Percentiles rank a stretch among this genome's conserved stretches.
Evolutionary conservation across 2,113 vertebrate genomes (phyloP).

Genomic region (Cyprinodon tularosa): DNA sequence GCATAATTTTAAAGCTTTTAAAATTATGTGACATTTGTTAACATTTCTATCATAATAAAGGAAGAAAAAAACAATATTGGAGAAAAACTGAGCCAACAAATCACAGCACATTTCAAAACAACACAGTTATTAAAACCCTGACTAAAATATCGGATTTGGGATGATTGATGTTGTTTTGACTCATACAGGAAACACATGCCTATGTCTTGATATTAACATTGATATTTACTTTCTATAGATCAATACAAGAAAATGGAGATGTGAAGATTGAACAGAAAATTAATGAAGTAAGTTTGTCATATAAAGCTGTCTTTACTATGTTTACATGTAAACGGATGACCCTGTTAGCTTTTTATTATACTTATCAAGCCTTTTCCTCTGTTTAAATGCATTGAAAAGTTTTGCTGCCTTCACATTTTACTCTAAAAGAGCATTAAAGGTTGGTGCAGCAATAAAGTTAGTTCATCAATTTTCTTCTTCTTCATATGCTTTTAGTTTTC

Average conservation of each 20-base stretch:
- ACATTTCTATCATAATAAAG: too few species aligned
- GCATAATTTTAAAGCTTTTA: neutral
- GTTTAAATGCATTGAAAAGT: neutral
- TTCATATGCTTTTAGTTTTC: neutral
- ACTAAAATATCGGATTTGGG: neutral
- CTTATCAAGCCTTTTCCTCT: neutral
- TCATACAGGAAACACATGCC: neutral
- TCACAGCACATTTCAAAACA: too few species aligned
- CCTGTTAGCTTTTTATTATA: neutral
- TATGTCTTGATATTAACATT: neutral
- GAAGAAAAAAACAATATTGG: too few species aligned
- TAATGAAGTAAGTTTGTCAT: conserved; percentile 85
- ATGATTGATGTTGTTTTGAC: neutral
- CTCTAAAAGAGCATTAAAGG: neutral
- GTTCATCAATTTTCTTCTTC: neutral
- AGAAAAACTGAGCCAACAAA: too few species aligned
- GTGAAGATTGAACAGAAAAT: conserved; percentile 92
- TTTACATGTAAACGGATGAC: too few species aligned
- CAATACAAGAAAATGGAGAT: conserved; percentile 90
- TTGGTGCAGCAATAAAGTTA: neutral
- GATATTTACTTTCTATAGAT: conserved; percentile 51
- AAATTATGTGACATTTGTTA: too few species aligned
- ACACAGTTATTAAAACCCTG: neutral
- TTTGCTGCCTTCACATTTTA: too few species aligned
- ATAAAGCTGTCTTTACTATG: neutral